Base-by-base conservation (phyloP, 2,888 invertebrate genomes). In the Litoditis marina region DNA sequence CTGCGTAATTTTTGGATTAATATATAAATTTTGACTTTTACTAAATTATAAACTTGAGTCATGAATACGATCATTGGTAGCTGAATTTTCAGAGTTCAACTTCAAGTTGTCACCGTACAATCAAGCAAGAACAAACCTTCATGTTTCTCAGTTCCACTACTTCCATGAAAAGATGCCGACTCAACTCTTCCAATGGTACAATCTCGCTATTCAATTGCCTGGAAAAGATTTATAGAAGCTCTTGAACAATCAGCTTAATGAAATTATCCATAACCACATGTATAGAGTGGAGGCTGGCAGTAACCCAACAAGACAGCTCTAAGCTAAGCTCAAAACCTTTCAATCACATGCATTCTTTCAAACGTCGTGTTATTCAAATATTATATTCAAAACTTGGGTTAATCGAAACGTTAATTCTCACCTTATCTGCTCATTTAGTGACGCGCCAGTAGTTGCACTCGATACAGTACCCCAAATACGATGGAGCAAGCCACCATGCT, bases 131-230 rank as follows among this genome's bases (percentile, higher is more conserved):
- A 50, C 55, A n/a, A 36, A 79, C 79, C 58, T 73, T 71, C 76
- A 77, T 78, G 60, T 90, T 91, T 70, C 92, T 89, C 53, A 94
- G 88, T 79, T 94, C 94, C 73, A 92, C 94, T 0, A 92, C 89
- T 84, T 98, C 96, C n/a, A 98, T 85, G 85, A 98, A 98, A 62
- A 99, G 84, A 83, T 96, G 95, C 16, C 94, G 86, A 61, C 92
- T 90, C 30, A 98, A 84, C 84, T 96, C 95, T 83, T 98, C 96
- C 36, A 94, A 84, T 0, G 90, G 92, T 1, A 88, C 86, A 16
- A 94, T 90, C 86, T 98, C 96, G 76, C 89, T 87, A 54, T 90
- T 89, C 19, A 94, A 85, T 80, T 91, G 90, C 51, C 87, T 88
- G n/a, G 19, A 59, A 31, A 22, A 6, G 16, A n/a, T 4, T 27